Conservation (phyloP, 2,113 vertebrate species). For the Pangasianodon hypophthalmus region DNA sequence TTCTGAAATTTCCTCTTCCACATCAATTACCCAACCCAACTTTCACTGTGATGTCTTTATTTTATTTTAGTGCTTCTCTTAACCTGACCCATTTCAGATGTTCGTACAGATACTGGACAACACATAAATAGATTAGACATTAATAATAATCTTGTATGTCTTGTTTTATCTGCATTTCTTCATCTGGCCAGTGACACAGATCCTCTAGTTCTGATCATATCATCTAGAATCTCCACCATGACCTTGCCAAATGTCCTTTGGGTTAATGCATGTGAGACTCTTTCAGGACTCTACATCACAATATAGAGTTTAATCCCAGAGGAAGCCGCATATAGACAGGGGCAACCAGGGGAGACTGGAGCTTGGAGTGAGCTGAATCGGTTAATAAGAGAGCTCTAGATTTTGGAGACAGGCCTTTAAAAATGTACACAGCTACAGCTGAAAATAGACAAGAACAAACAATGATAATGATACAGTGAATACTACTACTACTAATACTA, state of each 20-base stretch:
- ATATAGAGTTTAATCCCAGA: constrained; percentile 19
- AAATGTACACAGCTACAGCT: not conserved
- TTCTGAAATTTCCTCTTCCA: not conserved
- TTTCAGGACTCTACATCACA: constrained; percentile 4
- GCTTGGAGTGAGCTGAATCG: constrained; percentile 21
- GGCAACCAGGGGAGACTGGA: constrained; percentile 16
- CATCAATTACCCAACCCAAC: constrained; percentile 8
- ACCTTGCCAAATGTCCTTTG: constrained; percentile 30
- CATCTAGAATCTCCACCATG: not conserved
- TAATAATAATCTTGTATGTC: not conserved
- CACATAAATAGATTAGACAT: not conserved
- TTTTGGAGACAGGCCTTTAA: not conserved
- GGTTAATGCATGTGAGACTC: constrained; percentile 43
- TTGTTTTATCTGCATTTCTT: not conserved
- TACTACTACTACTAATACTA: not conserved
- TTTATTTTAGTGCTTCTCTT: not conserved
- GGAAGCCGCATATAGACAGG: not conserved
- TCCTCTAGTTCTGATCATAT: constrained; percentile 1
- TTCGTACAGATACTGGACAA: not conserved
- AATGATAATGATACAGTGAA: not conserved
- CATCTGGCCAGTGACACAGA: not conserved
- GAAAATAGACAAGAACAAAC: not conserved
- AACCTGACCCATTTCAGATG: not conserved
- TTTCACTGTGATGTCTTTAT: not conserved
- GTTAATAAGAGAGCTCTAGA: not conserved